These are phyloP conservation scores for Drosophila sp. DNA, from an alignment of 1,140 invertebrate genomes.

Conservation along the genomic window DNA sequence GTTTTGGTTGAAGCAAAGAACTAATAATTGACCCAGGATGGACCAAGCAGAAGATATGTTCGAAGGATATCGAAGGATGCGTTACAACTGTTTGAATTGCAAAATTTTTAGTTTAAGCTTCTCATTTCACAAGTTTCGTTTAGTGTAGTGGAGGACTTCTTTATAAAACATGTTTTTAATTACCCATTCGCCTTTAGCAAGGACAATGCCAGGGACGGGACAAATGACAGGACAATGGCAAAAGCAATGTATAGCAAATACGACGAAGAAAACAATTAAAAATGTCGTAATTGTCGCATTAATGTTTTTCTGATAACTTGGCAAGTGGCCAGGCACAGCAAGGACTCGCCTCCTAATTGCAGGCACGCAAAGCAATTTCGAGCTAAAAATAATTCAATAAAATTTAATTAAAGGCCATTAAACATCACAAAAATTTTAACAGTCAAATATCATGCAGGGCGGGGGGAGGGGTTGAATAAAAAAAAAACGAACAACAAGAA, in stretches of 20 bases:
- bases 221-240: constrained; percentile 41
- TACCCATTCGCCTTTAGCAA: constrained; percentile 55
- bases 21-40: constrained; percentile 42
- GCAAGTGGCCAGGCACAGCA: constrained; percentile 48
- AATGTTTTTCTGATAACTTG: constrained; percentile 77
- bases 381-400: constrained; percentile 55
- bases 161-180: constrained; percentile 76
- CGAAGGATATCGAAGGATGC: neutral
- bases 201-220: constrained; percentile 21
- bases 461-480: neutral
- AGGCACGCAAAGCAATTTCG: constrained; percentile 56
- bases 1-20: constrained; percentile 21
- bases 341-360: constrained; percentile 39
- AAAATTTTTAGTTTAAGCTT: neutral
- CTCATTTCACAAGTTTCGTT: neutral
- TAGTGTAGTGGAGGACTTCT: constrained; percentile 24
- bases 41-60: neutral
- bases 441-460: constrained; percentile 56
- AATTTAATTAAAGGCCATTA: constrained; percentile 59
- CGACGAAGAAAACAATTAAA: constrained; percentile 76
- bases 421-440: constrained; percentile 49
- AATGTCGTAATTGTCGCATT: constrained; percentile 75
- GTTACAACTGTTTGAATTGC: neutral
- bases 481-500: constrained; percentile 38
- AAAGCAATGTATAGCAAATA: constrained; percentile 44